A percentile compares a stretch with the other conserved stretches of the same genome.
These are phyloP conservation scores for Pectinophora gossypiella DNA, from an alignment of 1,140 invertebrate species.

Conservation along the genomic window DNA sequence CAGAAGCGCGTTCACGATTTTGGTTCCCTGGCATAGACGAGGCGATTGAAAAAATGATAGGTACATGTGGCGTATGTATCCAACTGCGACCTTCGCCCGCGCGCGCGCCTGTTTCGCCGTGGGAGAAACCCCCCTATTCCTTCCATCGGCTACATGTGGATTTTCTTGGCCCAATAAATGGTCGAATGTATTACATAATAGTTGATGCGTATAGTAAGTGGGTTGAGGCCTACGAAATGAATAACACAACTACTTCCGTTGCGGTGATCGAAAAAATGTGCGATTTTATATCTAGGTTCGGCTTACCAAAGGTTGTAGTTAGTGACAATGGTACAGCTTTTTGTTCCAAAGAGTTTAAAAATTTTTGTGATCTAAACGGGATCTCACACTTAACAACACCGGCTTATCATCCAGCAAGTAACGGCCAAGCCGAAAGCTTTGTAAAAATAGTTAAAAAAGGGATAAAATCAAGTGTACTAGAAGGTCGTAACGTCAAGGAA, in stretches of 20 bases:
- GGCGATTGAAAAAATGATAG: neutral
- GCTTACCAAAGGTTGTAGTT: constrained; percentile 1
- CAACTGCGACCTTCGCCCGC: constrained; percentile 7
- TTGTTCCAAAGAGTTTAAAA: no score
- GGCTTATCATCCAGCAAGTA: constrained; percentile 9
- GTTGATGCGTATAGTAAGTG: constrained; percentile 25
- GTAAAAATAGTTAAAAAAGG: constrained; percentile 9
- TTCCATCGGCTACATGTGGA: constrained; percentile 5
- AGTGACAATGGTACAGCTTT: constrained; percentile 10
- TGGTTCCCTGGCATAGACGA: constrained; percentile 7
- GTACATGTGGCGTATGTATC: constrained; percentile 2
- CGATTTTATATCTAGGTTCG: constrained; percentile 7
- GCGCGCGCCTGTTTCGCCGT: constrained; percentile 4
- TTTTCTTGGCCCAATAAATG: constrained; percentile 5
- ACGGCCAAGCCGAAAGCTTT: constrained; percentile 9
- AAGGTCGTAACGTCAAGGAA: neutral
- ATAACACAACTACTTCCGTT: neutral
- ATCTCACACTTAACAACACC: constrained; percentile 11
- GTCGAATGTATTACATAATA: neutral
- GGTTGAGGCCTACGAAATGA: constrained; percentile 19
- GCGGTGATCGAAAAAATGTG: constrained; percentile 13
- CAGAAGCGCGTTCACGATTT: neutral
- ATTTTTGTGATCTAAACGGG: constrained; percentile 7
- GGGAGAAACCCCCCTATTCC: neutral
- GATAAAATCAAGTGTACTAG: neutral